Conservation (phyloP, 1,140 invertebrate genomes). For the Drosophila rhopaloa region DNA sequence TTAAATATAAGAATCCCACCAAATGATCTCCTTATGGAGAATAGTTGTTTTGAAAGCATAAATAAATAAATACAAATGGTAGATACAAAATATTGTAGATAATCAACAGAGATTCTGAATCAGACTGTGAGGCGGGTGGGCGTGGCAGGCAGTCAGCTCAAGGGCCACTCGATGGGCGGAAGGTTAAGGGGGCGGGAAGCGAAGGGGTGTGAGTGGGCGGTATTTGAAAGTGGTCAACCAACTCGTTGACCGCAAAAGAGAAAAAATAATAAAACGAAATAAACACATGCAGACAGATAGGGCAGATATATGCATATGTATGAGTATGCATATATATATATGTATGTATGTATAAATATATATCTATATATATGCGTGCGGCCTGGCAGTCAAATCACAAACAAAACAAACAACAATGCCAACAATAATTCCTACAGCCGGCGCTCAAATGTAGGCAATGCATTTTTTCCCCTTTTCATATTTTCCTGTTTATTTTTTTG, state of each 20-base stretch:
- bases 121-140: constrained; percentile 4
- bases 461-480: constrained; percentile 15
- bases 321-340: constrained; percentile 6
- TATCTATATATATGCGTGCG: constrained; percentile 20
- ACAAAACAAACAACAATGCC: constrained; percentile 70
- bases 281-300: constrained; percentile 66
- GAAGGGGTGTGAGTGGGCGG: constrained; percentile 34
- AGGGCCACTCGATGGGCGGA: constrained; percentile 10
- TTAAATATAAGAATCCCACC: too few relatives aligned
- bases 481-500: constrained; percentile 11
- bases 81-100: constrained; percentile 17
- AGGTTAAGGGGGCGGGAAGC: not conserved
- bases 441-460: constrained; percentile 74
- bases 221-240: constrained; percentile 83
- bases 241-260: constrained; percentile 81
- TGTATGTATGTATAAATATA: not conserved
- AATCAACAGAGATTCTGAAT: constrained; percentile 19
- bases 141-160: constrained; percentile 23
- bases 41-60: too few relatives aligned
- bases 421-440: constrained; percentile 45
- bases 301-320: constrained; percentile 18
- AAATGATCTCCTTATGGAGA: too few relatives aligned
- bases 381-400: constrained; percentile 74
- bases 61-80: constrained; percentile 3
- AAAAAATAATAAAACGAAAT: constrained; percentile 82